These are phyloP conservation scores for Donacobius atricapilla DNA, from an alignment of 2,113 vertebrate genomes.

Conservation along the genomic window DNA sequence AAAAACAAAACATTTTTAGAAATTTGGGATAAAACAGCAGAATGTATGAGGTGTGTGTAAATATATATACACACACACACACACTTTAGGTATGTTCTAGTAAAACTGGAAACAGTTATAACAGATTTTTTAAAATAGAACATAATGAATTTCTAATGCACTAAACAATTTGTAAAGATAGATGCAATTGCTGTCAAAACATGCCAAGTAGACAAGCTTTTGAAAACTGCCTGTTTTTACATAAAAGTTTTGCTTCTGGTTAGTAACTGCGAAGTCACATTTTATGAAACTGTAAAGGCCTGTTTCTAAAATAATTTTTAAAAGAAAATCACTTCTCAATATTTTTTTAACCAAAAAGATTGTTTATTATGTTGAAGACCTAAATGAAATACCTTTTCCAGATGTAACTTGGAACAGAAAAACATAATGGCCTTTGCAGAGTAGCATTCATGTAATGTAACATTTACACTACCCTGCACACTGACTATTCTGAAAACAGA, in stretches of 20 bases:
- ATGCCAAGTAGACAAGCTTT: neutral
- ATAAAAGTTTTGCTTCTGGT: neutral
- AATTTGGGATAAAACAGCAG: neutral
- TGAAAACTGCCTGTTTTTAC: neutral
- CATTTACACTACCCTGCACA: neutral
- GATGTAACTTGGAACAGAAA: neutral
- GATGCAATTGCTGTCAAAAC: conserved; percentile 34
- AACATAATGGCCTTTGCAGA: neutral
- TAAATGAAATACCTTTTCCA: neutral
- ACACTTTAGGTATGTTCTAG: neutral
- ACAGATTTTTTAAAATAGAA: conserved; percentile 5
- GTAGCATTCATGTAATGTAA: neutral
- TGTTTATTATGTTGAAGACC: neutral
- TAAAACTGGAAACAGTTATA: neutral
- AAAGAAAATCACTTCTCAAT: neutral
- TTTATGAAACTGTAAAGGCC: neutral
- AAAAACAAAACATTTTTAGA: neutral
- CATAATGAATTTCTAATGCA: conserved; percentile 15
- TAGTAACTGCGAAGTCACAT: neutral
- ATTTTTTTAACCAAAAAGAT: neutral
- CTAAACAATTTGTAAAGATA: conserved; percentile 17
- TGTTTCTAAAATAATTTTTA: neutral
- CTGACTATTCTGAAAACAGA: neutral
- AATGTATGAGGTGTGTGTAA: neutral
- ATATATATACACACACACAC: neutral